Evolutionary conservation across 1,140 invertebrate genomes (phyloP), one percentile per base, ranked within the genome.

Genomic region (Drosophila ironensis): DNA sequence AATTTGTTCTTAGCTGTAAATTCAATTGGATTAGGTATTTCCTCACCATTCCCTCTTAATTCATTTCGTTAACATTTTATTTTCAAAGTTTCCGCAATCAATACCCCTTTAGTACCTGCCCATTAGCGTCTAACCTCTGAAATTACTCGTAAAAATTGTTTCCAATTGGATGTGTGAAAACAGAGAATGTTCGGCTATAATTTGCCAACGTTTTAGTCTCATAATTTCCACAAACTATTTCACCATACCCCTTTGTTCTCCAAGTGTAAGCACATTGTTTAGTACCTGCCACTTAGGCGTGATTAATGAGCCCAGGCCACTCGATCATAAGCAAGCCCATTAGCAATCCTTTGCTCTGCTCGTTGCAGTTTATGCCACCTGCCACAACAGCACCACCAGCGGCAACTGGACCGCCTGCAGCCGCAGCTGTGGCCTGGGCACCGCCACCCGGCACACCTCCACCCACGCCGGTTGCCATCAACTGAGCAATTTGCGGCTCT

Each of bases 341-440:
- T 64, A 35, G 42, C 30, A 68, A 73, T 45, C 20, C 35, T 27
- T 30, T 52, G 54, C 14, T 7, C 33, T 47, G 5, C 40, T 51
- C 37, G 4, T 76, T 80, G 28, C 72, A 91, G 91, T 91, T 22
- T 90, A 91, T 53, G 86, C 87, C 50, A 91, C 91, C 56, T 90
- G 88, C 52, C 87, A 90, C 52, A 90, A 91, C 25, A 87, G 86
- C 72, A 87, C 78, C 61, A 89, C 72, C 63, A 82, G 88, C 50
- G 92, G 92, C 4, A 90, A 91, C 24, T 95, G 94, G 94, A 92
- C 92, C 3, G 73, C 89, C 1, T 95, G 94, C 84, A 93, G 93
- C 6, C 90, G 89, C 4, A 81, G 88, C 4, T 95, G 94, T 75
- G 94, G 93, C 11, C 90, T 92, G 11, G 94, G 94, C 3, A 86